Conservation (phyloP, 2,888 invertebrate genomes). For the Caenorhabditis wallacei region DNA sequence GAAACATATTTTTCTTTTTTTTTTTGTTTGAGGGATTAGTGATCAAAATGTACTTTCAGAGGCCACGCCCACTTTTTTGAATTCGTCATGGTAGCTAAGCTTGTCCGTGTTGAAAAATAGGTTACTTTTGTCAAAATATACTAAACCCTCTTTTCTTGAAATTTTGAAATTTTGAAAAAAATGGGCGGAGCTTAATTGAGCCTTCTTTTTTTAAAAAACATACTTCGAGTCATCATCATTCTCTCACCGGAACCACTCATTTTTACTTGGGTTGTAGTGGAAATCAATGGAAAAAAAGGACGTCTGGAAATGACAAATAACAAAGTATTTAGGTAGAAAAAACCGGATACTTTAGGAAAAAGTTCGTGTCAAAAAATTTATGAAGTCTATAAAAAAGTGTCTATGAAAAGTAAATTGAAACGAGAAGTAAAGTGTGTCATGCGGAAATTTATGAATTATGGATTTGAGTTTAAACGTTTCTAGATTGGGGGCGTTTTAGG, state of each 20-base stretch:
- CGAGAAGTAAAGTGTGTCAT: not conserved
- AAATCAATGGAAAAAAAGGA: no score
- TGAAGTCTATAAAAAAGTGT: not conserved
- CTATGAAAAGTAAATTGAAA: not conserved
- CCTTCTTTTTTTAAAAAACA: not conserved
- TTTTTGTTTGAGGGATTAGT: not conserved
- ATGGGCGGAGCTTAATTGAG: not conserved
- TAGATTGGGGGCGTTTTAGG: no score
- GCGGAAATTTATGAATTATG: slow-evolving; percentile 12
- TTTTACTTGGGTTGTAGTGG: not conserved
- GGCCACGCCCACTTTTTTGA: no score
- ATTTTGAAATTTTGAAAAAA: not conserved
- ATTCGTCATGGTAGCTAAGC: not conserved
- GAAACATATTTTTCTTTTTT: slow-evolving; percentile 6
- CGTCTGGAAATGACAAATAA: no score
- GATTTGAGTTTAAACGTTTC: not conserved
- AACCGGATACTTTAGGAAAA: not conserved
- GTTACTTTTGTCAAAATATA: no score
- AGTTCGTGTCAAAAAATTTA: not conserved
- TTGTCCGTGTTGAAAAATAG: no score
- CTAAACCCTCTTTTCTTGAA: not conserved
- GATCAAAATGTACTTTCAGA: not conserved
- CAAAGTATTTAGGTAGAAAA: not conserved
- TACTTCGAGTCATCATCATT: slow-evolving; percentile 28
- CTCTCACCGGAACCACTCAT: slow-evolving; percentile 39